Conservation (phyloP, 2,888 invertebrate species). For the Craniophora ligustri region DNA sequence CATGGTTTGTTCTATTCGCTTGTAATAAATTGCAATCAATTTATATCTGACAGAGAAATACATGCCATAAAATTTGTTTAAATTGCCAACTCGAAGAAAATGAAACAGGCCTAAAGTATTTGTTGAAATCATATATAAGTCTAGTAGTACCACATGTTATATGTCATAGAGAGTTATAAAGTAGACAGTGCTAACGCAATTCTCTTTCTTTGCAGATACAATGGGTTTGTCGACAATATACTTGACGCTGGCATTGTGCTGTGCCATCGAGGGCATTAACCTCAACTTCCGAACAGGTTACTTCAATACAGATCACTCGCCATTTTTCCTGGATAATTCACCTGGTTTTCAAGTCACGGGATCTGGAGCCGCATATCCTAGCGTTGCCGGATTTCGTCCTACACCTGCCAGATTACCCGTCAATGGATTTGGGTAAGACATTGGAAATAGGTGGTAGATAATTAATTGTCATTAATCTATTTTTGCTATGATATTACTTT, state of each 20-base stretch:
- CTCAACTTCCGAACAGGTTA: slow-evolving; percentile 39
- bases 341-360: slow-evolving; percentile 49
- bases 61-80: too few relatives aligned
- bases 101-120: too few relatives aligned
- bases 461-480: too few relatives aligned
- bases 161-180: neutral
- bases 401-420: slow-evolving; percentile 71
- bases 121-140: neutral
- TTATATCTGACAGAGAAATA: too few relatives aligned
- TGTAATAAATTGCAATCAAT: neutral
- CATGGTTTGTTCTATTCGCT: too few relatives aligned
- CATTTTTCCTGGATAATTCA: slow-evolving; percentile 45
- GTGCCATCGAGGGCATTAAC: slow-evolving; percentile 55
- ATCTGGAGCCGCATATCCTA: slow-evolving; percentile 56
- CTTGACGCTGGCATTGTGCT: slow-evolving; percentile 55
- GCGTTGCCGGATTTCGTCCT: slow-evolving; percentile 48
- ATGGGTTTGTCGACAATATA: slow-evolving; percentile 56
- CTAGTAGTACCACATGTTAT: neutral
- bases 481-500: too few relatives aligned
- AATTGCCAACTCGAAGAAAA: too few relatives aligned
- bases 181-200: slow-evolving; percentile 21
- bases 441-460: neutral
- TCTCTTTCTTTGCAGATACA: slow-evolving; percentile 62
- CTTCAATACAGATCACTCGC: slow-evolving; percentile 44
- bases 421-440: slow-evolving; percentile 69